These are phyloP conservation scores for Hystrix brachyura DNA, from an alignment of 2,113 vertebrate species.

Conservation along the genomic window DNA sequence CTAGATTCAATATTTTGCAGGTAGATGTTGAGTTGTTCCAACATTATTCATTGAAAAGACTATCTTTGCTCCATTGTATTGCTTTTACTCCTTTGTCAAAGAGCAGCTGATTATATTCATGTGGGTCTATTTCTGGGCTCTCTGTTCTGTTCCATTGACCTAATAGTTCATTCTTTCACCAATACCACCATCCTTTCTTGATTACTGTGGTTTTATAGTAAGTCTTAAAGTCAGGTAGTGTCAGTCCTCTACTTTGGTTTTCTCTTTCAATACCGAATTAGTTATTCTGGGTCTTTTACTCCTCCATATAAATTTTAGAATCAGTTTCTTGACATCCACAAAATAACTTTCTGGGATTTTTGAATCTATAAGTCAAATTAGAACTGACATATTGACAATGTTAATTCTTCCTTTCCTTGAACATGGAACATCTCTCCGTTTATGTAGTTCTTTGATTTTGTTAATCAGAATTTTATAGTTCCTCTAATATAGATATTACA, in stretches of 20 bases:
- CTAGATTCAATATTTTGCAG: neutral
- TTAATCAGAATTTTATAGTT: constrained; percentile 42
- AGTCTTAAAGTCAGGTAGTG: neutral
- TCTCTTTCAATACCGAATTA: neutral
- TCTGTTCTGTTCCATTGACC: neutral
- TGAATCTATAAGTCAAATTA: neutral
- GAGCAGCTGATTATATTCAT: neutral
- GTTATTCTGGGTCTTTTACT: constrained; percentile 2
- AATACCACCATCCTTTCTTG: neutral
- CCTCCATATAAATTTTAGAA: constrained; percentile 30
- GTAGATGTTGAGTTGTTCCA: neutral
- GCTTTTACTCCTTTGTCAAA: constrained; percentile 39
- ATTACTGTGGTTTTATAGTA: neutral
- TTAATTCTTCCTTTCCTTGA: neutral
- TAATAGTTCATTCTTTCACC: neutral
- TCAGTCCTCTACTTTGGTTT: constrained; percentile 4
- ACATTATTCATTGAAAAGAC: neutral
- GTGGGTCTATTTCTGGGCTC: neutral
- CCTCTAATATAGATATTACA: neutral
- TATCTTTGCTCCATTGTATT: neutral
- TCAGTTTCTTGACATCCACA: neutral
- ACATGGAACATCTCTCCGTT: neutral
- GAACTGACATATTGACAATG: neutral
- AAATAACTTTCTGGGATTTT: constrained; percentile 18
- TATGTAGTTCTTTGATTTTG: constrained; percentile 13